Evolutionary conservation across 2,113 vertebrate genomes (phyloP).

Genomic region (Lepidothrix coronata): DNA sequence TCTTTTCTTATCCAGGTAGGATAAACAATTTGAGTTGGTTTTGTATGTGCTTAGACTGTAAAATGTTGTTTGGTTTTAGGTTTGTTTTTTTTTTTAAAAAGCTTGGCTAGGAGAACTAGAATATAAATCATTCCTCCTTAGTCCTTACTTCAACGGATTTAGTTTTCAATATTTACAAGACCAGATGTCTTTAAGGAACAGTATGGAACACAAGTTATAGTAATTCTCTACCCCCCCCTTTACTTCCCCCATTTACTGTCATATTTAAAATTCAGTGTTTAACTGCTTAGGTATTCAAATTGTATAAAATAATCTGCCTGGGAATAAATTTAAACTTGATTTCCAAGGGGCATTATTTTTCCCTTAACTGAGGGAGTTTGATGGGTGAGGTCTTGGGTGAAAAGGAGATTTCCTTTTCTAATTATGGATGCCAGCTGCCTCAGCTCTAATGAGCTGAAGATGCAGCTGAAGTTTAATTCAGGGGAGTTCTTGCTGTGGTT

Average conservation of each 20-base stretch:
- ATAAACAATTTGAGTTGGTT: background rate
- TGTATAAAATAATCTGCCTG: background rate
- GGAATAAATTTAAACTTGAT: background rate
- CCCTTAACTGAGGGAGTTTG: background rate
- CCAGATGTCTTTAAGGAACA: background rate
- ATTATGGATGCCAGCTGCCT: constrained; percentile 24
- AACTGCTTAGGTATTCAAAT: background rate
- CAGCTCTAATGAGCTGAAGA: constrained; percentile 1
- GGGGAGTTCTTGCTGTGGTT: constrained; percentile 20
- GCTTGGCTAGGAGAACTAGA: background rate
- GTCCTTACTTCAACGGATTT: background rate
- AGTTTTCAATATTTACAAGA: background rate
- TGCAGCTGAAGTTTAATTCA: constrained; percentile 16
- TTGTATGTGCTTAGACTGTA: background rate
- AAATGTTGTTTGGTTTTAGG: background rate
- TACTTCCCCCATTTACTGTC: background rate
- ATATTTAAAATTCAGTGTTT: background rate
- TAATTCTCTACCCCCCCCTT: background rate
- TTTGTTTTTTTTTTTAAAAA: background rate
- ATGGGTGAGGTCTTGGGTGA: background rate
- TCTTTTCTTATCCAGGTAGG: background rate
- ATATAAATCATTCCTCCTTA: background rate
- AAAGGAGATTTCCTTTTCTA: constrained; percentile 29
- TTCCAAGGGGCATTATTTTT: background rate
- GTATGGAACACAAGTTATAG: background rate